Evolutionary conservation across 2,797 vertebrate species (phyloP), one percentile per base, ranked within the genome.

Genomic region (Melanotaenia parkinsoni): DNA sequence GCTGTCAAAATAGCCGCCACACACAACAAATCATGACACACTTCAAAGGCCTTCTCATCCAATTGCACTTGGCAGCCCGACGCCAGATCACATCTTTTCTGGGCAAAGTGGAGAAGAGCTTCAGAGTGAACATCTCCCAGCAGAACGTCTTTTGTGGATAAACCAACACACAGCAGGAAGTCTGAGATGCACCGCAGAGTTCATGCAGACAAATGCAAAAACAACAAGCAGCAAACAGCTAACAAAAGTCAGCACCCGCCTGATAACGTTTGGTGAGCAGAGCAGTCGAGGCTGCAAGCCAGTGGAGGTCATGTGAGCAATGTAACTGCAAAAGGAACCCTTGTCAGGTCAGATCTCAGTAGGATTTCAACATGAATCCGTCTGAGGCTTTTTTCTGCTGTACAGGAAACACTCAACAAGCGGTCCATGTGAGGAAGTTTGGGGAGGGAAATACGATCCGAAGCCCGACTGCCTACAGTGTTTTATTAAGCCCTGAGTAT

Each of bases 261-360:
- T 65, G 60, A 63, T 30, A 18, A 57, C 66, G 24, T 71, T 33
- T 54, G 53, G 67, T 50, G 74, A 38, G 77, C 28, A 32, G 58
- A 1, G 26, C 38, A 18, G 61, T 67, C n/a, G 68, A 64, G 67
- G 68, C 67, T 67, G 64, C 54, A 45, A 58, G 59, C 10, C 58
- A 62, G 70, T 8, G 66, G 13, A 40, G 86, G 79, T 86, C 76
- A 76, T 84, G 65, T 67, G 82, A 88, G 80, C 81, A 82, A 86
- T 88, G 73, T 83, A 81, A 85, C 82, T 86, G 81, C 74, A 64
- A 78, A 38, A 76, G 84, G 73, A 45, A 81, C 64, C 58, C 73
- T 63, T 82, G 90, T 92, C 88, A 86, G 86, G 88, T 86, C 80
- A 74, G 72, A 89, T 91, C 74, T 91, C 76, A 13, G 67, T 77